Evolutionary conservation across 2,888 invertebrate species (phyloP), one percentile per base, ranked within the genome.

Genomic region (Hypolimnas misippus): DNA sequence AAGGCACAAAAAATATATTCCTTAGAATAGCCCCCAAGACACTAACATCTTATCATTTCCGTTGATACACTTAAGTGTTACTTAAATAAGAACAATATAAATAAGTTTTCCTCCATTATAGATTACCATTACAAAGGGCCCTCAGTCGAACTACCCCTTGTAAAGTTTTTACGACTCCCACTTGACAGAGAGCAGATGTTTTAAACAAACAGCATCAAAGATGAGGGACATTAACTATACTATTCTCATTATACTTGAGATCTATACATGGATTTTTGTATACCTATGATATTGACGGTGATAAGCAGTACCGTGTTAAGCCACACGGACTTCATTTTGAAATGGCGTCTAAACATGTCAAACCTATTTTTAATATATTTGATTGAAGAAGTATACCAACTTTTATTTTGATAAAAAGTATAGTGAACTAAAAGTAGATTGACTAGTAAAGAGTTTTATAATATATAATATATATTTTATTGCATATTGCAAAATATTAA

Each of bases 121-220:
- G 57, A 73, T 76, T 72, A 64, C 66, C 71, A 74, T 74, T 72
- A 84, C 81, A 85, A 84, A 82, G 82, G 76, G 73, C 72, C 71
- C 77, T 72, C 81, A 76, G 72, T 76, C 66, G 76, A n/a, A n/a
- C n/a, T 77, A 81, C 82, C 81, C 81, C 73, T 67, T 65, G 76
- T 44, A 76, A 80, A 76, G 77, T 83, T 80, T 84, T 84, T 86
- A 88, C 80, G 83, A 83, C 76, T 65, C 71, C 69, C 73, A 74
- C 78, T 79, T 82, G 87, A 88, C 80, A 75, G 72, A 73, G 77
- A 83, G 70, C 89, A 89, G 87, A 88, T 88, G 88, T 78, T 76
- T 74, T 71, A 78, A 82, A 84, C 79, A 85, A 87, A 87, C 76
- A 71, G 72, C 69, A 74, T 73, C 77, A 76, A 73, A 77, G 73